Base-by-base conservation (phyloP, 1,140 invertebrate genomes). In the Harpegnathos saltator region DNA sequence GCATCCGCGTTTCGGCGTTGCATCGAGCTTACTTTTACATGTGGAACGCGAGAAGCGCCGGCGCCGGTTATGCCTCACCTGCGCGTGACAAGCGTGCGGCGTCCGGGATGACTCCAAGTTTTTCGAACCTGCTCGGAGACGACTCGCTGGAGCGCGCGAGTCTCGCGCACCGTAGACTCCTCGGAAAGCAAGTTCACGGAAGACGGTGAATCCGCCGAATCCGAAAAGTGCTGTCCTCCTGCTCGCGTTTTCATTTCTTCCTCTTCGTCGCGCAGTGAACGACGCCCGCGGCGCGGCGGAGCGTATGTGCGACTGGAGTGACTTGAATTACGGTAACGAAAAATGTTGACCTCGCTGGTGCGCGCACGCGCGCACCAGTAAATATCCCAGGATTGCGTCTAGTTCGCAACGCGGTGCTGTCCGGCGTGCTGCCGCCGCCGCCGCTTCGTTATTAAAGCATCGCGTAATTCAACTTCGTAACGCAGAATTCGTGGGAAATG, bases 1-100 rank as follows among this genome's bases (percentile, higher is more conserved):
- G 68, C 71, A 73, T 87, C 50, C 56, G 14, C 54, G 38, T 83
- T 83, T 56, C 56, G 65, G 9, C 44, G 50, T 85, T 71, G 54
- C 44, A 56, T 85, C 75, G 54, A 65, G 17, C 74, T 68, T 74
- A 75, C 68, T 72, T 66, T 80, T 69, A 63, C 56, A 29, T 69
- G 52, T 7, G 26, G 4, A 22, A 73, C 48, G 54, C 26, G 78
- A 66, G 33, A 59, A 78, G 3, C 4, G 3, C 3, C 38, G 38
- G 69, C 66, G 26, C 12, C 15, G n/a, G 63, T 24, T 59, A 82
- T 22, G 50, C 19, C 19, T 72, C 71, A 59, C 26, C 62, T 83
- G 56, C 56, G 54, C 19, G 66, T 69, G 78, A 87, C 85, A 85
- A 83, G 71, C 77, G 56, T 38, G 50, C n/a, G n/a, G n/a, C n/a